These are phyloP conservation scores for Adelges cooleyi DNA, from an alignment of 1,140 invertebrate genomes.

Conservation along the genomic window DNA sequence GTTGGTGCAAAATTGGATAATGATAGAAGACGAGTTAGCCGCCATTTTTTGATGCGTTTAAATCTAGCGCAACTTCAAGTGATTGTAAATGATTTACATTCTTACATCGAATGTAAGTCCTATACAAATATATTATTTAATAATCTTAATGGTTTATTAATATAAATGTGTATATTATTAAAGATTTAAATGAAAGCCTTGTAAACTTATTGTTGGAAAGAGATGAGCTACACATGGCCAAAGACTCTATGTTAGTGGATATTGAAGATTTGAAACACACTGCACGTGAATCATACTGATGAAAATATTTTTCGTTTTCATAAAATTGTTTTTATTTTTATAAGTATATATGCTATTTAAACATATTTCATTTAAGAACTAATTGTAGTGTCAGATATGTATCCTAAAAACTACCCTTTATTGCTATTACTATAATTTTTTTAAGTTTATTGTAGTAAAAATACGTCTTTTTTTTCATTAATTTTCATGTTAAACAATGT, in stretches of 20 bases:
- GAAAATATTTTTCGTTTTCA: constrained; percentile 35
- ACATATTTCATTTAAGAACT: not conserved
- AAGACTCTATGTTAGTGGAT: constrained; percentile 93
- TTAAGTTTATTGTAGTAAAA: no score
- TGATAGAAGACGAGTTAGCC: constrained; percentile 63
- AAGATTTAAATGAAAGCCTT: constrained; percentile 71
- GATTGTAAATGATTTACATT: constrained; percentile 85
- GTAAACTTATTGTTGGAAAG: constrained; percentile 75
- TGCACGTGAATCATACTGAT: constrained; percentile 56
- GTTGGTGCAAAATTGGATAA: constrained; percentile 72
- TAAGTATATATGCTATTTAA: not conserved
- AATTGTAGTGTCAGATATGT: not conserved
- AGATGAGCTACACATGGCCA: constrained; percentile 91
- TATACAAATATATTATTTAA: not conserved
- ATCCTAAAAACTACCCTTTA: no score
- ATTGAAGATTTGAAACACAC: constrained; percentile 76
- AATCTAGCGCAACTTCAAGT: constrained; percentile 91
- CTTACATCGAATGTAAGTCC: constrained; percentile 69
- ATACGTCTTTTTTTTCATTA: no score
- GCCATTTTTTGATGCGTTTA: constrained; percentile 78
- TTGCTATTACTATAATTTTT: no score
- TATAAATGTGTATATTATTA: constrained; percentile 21
- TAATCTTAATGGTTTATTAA: not conserved
- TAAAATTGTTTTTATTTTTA: not conserved
- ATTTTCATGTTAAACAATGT: no score